A percentile compares a stretch with the other conserved stretches of the same genome.
phyloP scores from a whole-genome alignment of 2,888 invertebrate species.

The Drosophila incognita region DNA sequence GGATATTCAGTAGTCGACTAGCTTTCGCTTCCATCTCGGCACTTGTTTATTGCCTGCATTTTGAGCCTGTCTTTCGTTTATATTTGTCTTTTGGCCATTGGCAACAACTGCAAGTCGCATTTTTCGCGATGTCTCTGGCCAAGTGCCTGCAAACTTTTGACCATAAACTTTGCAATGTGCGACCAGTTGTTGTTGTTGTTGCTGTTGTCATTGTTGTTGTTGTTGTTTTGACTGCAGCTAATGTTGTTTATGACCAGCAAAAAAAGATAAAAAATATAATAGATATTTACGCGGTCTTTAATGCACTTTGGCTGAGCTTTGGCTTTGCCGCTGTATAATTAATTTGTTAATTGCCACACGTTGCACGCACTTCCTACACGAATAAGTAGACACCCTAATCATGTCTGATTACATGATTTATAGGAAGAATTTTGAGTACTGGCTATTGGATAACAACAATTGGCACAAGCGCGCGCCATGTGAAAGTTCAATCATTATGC shows the following conservation, averaged over 20 bases:
- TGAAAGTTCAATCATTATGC: conserved; percentile 70
- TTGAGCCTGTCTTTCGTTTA: conserved; percentile 7
- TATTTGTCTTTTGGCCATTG: conserved; percentile 34
- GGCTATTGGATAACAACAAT: conserved; percentile 43
- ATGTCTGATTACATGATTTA: conserved; percentile 61
- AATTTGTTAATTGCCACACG: conserved; percentile 62
- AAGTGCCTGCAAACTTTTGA: conserved; percentile 52
- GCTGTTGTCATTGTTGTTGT: conserved; percentile 6
- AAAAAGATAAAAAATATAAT: conserved; percentile 8
- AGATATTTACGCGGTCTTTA: conserved; percentile 43
- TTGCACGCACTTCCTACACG: conserved; percentile 58
- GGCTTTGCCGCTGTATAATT: conserved; percentile 54
- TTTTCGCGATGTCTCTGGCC: conserved; percentile 71
- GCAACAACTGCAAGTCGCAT: conserved; percentile 34
- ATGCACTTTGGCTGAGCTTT: conserved; percentile 25
- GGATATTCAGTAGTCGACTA: conserved; percentile 15
- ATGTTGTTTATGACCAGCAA: conserved; percentile 25
- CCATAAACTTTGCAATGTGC: conserved; percentile 54
- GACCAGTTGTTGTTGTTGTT: conserved; percentile 11
- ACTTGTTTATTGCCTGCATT: conserved; percentile 24
- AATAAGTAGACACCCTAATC: conserved; percentile 22
- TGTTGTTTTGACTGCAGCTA: conserved; percentile 21
- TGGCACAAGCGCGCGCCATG: conserved; percentile 47
- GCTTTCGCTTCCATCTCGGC: background rate
- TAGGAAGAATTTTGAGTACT: conserved; percentile 60